A percentile compares a stretch with the other conserved stretches of the same genome.
phyloP scores from a whole-genome alignment of 2,888 invertebrate species.

The Tribolium freemani region DNA sequence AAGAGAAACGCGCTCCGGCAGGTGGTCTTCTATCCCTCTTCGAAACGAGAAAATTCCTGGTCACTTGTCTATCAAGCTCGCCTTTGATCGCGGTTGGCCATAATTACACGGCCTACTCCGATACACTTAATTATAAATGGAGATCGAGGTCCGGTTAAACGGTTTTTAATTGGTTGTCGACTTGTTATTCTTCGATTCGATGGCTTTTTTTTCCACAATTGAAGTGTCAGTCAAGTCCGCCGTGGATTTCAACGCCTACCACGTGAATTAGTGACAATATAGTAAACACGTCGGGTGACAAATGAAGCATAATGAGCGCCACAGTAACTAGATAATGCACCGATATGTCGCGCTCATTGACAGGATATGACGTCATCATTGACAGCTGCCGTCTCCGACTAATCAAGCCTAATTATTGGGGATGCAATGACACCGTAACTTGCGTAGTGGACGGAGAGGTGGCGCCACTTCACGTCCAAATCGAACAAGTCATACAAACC shows the following conservation, averaged over 20 bases:
- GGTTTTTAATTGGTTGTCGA: slow-evolving; percentile 67
- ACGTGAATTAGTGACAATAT: slow-evolving; percentile 39
- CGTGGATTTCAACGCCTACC: slow-evolving; percentile 42
- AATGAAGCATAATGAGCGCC: slow-evolving; percentile 42
- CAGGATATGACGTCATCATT: slow-evolving; percentile 65
- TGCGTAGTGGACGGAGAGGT: no score
- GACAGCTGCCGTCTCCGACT: slow-evolving; percentile 61
- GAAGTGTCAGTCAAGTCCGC: slow-evolving; percentile 31
- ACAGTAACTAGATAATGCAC: slow-evolving; percentile 40
- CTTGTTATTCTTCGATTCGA: slow-evolving; percentile 62
- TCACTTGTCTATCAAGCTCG: slow-evolving; percentile 63
- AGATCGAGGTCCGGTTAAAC: slow-evolving; percentile 62
- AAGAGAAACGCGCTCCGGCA: slow-evolving; percentile 49
- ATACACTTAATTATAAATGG: slow-evolving; percentile 66
- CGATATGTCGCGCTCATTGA: slow-evolving; percentile 55
- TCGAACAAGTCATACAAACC: no score
- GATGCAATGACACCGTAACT: slow-evolving; percentile 25
- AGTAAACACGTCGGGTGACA: slow-evolving; percentile 36
- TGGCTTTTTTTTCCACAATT: slow-evolving; percentile 10
- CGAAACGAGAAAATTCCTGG: slow-evolving; percentile 47
- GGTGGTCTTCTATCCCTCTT: slow-evolving; percentile 46
- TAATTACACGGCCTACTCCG: slow-evolving; percentile 65
- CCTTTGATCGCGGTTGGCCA: slow-evolving; percentile 63
- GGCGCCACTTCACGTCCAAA: no score
- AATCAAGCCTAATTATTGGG: slow-evolving; percentile 40